Base-by-base conservation (phyloP, 2,113 vertebrate species). In the Rhizomys pruinosus region DNA sequence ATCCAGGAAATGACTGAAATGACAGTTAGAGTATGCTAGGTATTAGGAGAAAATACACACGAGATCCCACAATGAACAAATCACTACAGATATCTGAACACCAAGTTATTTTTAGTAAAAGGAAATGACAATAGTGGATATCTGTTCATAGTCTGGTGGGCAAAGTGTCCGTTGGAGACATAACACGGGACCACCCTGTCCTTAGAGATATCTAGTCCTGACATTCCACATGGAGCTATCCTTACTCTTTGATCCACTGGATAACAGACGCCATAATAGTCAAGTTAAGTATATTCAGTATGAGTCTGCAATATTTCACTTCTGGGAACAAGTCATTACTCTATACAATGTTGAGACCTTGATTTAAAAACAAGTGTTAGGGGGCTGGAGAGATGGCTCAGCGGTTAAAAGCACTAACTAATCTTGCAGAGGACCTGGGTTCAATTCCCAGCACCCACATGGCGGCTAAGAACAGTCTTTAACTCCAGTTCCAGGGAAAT, bases 1-100 rank as follows among this genome's bases (percentile, higher is more conserved):
- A 64, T 92, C 59, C 25, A 80, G 39, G 47, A 90, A 93, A 64
- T 92, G 78, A 81, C 57, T 72, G 11, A 29, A 39, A 42, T 68
- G 39, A 94, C 59, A 9, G 22, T 11, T 94, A 63, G 34, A 66
- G 27, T 27, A 13, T 25, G 34, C 20, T 39, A 61, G 34, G 23
- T 57, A 66, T 71, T 73, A 55, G 87, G 87, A 64, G 44, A 3
- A 77, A 85, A 93, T 44, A 69, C 42, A 29, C 44, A 34, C 47
- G n/a, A 55, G 29, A 13, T 47, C 29, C 61, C 17, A 55, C 15
- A 88, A 73, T 78, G 73, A 87, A 68, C 55, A 81, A 44, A 78
- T 77, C 47, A 52, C 32, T 6, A 25, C 52, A 71, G 2, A 61
- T 88, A 32, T 69, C 47, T 42, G 9, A 78, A 68, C n/a, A 73